These are phyloP conservation scores for Azemiops feae DNA, from an alignment of 2,113 vertebrate genomes.

Conservation along the genomic window DNA sequence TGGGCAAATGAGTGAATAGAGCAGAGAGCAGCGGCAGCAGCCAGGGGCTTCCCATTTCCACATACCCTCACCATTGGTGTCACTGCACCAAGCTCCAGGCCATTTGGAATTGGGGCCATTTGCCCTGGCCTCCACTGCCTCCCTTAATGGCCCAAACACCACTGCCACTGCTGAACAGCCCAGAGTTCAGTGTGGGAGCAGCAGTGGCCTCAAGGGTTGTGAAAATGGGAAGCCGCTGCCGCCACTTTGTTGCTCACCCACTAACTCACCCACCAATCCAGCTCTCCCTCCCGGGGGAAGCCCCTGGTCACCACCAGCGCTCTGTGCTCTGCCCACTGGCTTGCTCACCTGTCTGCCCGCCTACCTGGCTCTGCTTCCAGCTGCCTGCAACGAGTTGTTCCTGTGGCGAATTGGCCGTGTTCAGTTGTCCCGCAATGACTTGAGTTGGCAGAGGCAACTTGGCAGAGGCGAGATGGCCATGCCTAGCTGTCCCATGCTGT, in stretches of 20 bases:
- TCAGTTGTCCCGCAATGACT: neutral
- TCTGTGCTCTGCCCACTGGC: neutral
- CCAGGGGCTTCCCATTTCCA: too few relatives aligned
- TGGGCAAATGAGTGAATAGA: too few relatives aligned
- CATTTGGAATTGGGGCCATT: too few relatives aligned
- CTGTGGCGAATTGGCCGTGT: neutral
- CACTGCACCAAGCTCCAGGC: too few relatives aligned
- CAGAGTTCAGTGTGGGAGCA: neutral
- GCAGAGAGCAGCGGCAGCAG: too few relatives aligned
- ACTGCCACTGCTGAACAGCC: too few relatives aligned
- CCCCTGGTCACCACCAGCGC: neutral
- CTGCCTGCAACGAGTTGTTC: neutral
- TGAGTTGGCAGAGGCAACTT: neutral
- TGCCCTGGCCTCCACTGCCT: too few relatives aligned
- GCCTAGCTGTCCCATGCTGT: neutral
- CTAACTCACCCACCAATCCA: neutral
- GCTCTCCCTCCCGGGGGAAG: neutral
- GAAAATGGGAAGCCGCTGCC: neutral
- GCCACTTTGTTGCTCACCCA: neutral
- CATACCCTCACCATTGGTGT: rapidly evolving
- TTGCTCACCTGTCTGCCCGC: neutral
- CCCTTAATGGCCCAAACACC: too few relatives aligned
- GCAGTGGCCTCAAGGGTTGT: neutral
- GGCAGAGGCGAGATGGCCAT: neutral
- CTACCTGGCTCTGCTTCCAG: neutral